Conservation (phyloP, 2,888 invertebrate genomes). For the Acanthosepion lycidas region DNA sequence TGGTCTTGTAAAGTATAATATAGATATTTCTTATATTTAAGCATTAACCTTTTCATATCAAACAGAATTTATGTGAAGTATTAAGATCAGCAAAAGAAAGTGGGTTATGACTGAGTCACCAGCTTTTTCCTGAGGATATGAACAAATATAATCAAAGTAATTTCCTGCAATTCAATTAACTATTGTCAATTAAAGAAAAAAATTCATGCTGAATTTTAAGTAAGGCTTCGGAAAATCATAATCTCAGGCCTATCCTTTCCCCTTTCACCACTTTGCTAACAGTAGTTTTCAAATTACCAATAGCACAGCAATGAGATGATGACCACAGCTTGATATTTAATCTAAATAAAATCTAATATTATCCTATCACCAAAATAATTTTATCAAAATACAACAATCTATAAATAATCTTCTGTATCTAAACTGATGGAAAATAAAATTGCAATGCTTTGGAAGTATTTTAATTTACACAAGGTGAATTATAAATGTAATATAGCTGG, state of each 20-base stretch:
- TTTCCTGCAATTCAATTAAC: conserved; percentile 5
- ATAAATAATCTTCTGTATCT: no score
- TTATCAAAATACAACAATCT: neutral
- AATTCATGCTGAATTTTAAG: neutral
- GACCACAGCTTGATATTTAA: neutral
- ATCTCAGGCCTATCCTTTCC: neutral
- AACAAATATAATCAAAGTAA: conserved; percentile 33
- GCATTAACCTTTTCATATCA: neutral
- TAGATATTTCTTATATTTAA: neutral
- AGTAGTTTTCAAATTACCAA: neutral
- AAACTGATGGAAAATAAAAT: no score
- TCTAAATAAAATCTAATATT: neutral
- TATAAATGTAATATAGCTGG: no score
- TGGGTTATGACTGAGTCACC: conserved; percentile 2
- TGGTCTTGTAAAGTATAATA: no score
- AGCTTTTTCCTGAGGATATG: neutral
- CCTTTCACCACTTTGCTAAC: neutral
- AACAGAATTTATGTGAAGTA: neutral
- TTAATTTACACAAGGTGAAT: no score
- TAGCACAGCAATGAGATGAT: neutral
- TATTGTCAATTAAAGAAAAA: conserved; percentile 13
- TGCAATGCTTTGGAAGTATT: no score
- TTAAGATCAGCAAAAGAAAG: neutral
- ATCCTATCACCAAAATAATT: neutral
- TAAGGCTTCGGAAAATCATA: neutral